Conservation (phyloP, 1,140 invertebrate genomes). For the Plutomurus gul region DNA sequence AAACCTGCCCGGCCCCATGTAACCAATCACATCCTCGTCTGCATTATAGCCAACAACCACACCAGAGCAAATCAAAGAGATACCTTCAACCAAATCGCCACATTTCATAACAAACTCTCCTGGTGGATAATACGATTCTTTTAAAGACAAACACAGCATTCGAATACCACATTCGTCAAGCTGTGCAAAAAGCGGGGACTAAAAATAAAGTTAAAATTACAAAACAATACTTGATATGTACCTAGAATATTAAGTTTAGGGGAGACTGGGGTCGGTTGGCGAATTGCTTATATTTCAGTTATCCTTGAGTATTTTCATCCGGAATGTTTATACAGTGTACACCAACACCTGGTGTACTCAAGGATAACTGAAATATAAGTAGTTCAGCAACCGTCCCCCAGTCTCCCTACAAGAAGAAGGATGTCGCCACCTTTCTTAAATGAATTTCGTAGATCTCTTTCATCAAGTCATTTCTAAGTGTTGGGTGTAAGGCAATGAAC, state of each 20-base stretch:
- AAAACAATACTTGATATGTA: background rate
- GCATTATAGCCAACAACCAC: slow-evolving; percentile 33
- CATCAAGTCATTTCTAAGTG: slow-evolving; percentile 44
- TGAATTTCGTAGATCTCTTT: slow-evolving; percentile 42
- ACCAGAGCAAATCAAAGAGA: slow-evolving; percentile 43
- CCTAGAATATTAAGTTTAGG: background rate
- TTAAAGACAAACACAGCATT: slow-evolving; percentile 29
- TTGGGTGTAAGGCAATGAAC: slow-evolving; percentile 42
- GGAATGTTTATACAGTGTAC: too few relatives aligned
- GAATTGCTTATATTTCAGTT: too few relatives aligned
- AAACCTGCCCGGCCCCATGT: slow-evolving; percentile 44
- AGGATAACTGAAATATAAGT: too few relatives aligned
- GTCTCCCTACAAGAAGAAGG: too few relatives aligned
- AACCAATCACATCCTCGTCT: slow-evolving; percentile 31
- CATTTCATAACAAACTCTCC: slow-evolving; percentile 45
- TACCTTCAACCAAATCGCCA: slow-evolving; percentile 44
- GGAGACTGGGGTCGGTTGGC: too few relatives aligned
- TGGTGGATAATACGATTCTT: slow-evolving; percentile 42
- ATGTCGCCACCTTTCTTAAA: slow-evolving; percentile 41
- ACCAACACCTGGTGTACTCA: too few relatives aligned
- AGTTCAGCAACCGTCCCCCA: too few relatives aligned
- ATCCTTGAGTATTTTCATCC: too few relatives aligned
- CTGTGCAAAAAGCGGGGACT: too few relatives aligned
- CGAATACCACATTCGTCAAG: slow-evolving; percentile 44
- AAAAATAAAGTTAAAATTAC: background rate